phyloP scores from a whole-genome alignment of 2,113 vertebrate species.

The Microcebus lehilahytsara region DNA sequence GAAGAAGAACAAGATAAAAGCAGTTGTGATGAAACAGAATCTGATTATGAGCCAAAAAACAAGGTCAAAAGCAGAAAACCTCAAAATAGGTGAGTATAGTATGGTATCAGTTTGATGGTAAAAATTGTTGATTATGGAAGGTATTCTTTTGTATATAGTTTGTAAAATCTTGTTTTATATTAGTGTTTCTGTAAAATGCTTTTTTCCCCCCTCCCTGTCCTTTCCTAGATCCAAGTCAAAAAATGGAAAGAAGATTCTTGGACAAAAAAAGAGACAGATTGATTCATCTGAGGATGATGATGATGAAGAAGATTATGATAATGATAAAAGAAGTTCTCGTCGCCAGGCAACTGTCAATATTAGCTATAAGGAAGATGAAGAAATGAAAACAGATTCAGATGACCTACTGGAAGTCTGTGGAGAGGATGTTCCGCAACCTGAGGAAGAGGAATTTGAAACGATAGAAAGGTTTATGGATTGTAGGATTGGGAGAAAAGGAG shows the following conservation, averaged over 20 bases:
- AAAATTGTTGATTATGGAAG: neutral
- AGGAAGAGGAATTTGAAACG: conserved; percentile 99
- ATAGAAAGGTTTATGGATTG: conserved; percentile 97
- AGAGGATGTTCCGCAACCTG: conserved; percentile 95
- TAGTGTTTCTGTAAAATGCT: conserved; percentile 12
- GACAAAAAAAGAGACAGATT: conserved; percentile 89
- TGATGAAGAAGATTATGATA: conserved; percentile 86
- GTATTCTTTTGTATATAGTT: neutral
- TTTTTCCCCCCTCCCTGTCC: neutral
- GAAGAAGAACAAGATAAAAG: conserved; percentile 89
- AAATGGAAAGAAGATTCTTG: conserved; percentile 92
- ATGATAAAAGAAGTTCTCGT: conserved; percentile 92
- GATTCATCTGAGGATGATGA: conserved; percentile 89
- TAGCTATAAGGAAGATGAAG: conserved; percentile 98
- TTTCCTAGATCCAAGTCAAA: conserved; percentile 90
- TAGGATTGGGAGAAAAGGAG: conserved; percentile 93
- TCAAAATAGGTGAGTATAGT: conserved; percentile 89
- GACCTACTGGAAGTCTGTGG: conserved; percentile 96
- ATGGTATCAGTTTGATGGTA: neutral
- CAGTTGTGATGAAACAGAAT: conserved; percentile 94
- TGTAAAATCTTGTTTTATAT: neutral
- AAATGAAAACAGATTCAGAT: conserved; percentile 97
- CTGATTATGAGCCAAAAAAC: conserved; percentile 97
- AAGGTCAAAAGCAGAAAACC: conserved; percentile 96
- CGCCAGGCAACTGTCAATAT: conserved; percentile 97